Conservation (phyloP, 2,888 invertebrate genomes). For the Spodoptera picta region DNA sequence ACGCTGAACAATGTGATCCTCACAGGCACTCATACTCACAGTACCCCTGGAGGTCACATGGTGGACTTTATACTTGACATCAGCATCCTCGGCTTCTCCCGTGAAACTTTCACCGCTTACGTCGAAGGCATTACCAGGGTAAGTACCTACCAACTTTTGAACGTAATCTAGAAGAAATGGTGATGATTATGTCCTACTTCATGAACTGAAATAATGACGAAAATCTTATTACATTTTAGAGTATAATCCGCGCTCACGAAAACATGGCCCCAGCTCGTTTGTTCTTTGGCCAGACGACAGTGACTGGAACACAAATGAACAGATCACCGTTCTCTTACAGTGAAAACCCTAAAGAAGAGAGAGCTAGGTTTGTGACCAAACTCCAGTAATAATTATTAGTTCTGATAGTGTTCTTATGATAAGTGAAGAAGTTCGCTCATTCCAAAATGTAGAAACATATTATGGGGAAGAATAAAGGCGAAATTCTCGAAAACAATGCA, state of each 20-base stretch:
- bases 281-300: slow-evolving; percentile 87
- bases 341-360: slow-evolving; percentile 92
- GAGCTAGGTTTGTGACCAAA: slow-evolving; percentile 83
- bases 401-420: too few species aligned
- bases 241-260: slow-evolving; percentile 81
- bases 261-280: slow-evolving; percentile 88
- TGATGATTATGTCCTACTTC: too few species aligned
- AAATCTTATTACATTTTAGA: slow-evolving; percentile 65
- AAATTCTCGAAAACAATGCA: too few species aligned
- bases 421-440: too few species aligned
- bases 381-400: too few species aligned
- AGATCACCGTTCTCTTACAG: slow-evolving; percentile 93
- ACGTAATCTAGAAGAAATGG: background rate
- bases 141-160: slow-evolving; percentile 35
- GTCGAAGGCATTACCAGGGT: slow-evolving; percentile 83
- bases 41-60: slow-evolving; percentile 95
- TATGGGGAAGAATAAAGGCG: too few species aligned
- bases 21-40: slow-evolving; percentile 97
- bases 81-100: slow-evolving; percentile 93
- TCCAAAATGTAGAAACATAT: too few species aligned
- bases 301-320: slow-evolving; percentile 92
- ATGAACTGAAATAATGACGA: too few species aligned
- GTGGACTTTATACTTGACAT: slow-evolving; percentile 96
- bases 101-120: slow-evolving; percentile 81
- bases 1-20: slow-evolving; percentile 94